Base-by-base conservation (phyloP, 2,797 vertebrate genomes). In the Knipowitschia caucasica region DNA sequence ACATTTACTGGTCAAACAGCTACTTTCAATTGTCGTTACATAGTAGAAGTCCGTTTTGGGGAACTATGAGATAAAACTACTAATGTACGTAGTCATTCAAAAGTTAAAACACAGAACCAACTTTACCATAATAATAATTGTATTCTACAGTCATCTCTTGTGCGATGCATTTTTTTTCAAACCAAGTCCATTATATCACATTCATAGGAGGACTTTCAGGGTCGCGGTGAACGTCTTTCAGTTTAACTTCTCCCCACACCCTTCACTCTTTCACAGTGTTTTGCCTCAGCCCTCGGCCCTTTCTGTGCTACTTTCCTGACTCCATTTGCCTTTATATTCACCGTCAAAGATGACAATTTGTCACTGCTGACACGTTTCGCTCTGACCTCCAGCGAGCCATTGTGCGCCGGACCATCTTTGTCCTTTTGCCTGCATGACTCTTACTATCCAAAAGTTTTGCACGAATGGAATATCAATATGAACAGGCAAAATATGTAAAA, bases 261-360 rank as follows among this genome's bases (percentile, higher is more conserved):
- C 38, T 38, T 44, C 4, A 26, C 25, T 62, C 43, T 5, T 33
- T 23, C 39, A 17, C 18, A 34, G 12, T 25, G 25, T 26, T 49
- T 33, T 39, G 18, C 14, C 45, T 26, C 29, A 29, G 20, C 38
- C 29, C 26, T 17, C 46, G 29, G 26, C 15, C 40, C 40, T 47
- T 43, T 49, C 27, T 49, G 36, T 11, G 4, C 39, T 58, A 58
- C 66, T 30, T 66, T 53, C 5, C 4, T 44, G 26, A 35, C 71
- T 68, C 34, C 50, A 27, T 73, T 70, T 60, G 40, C 52, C 69
- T 77, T 59, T 56, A 68, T 73, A 67, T 70, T 73, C 8, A 9
- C 64, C 71, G 77, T 76, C 70, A 68, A 67, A 71, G 62, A 58
- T 27, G 55, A 66, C 8, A 33, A 73, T 71, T 73, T 44, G 2